These are phyloP conservation scores for Ctenochaetus hawaiiensis DNA, from an alignment of 2,797 vertebrate genomes.

Conservation along the genomic window DNA sequence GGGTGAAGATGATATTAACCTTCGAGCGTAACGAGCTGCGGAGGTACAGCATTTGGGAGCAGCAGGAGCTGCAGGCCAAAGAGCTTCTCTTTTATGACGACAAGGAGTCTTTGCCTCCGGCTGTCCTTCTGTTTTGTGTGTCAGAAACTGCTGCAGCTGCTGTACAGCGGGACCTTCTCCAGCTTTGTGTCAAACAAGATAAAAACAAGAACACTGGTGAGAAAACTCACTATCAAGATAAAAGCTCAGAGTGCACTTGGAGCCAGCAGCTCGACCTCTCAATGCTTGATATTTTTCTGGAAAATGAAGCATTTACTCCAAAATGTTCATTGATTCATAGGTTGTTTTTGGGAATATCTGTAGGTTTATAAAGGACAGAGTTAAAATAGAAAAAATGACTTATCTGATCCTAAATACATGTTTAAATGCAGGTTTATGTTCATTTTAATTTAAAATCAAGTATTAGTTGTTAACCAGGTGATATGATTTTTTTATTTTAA, in stretches of 20 bases:
- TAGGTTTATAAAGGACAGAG: not conserved
- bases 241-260: not conserved
- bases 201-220: conserved; percentile 77
- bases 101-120: conserved; percentile 53
- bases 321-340: not conserved
- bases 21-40: conserved; percentile 86
- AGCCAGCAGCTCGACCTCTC: not conserved
- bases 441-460: not conserved
- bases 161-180: conserved; percentile 74
- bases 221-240: conserved; percentile 32
- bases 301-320: not conserved
- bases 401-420: too few species aligned
- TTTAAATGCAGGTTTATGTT: not conserved
- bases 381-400: not conserved
- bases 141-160: conserved; percentile 84
- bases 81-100: conserved; percentile 41
- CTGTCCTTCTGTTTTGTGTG: conserved; percentile 89
- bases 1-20: conserved; percentile 74
- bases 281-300: not conserved
- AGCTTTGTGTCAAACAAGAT: conserved; percentile 60
- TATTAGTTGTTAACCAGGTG: not conserved
- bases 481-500: conserved; percentile 27
- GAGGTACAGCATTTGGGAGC: conserved; percentile 91
- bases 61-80: conserved; percentile 61
- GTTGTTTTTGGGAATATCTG: not conserved